Base-by-base conservation (phyloP, 2,113 vertebrate species). In the Setophaga kirtlandii region DNA sequence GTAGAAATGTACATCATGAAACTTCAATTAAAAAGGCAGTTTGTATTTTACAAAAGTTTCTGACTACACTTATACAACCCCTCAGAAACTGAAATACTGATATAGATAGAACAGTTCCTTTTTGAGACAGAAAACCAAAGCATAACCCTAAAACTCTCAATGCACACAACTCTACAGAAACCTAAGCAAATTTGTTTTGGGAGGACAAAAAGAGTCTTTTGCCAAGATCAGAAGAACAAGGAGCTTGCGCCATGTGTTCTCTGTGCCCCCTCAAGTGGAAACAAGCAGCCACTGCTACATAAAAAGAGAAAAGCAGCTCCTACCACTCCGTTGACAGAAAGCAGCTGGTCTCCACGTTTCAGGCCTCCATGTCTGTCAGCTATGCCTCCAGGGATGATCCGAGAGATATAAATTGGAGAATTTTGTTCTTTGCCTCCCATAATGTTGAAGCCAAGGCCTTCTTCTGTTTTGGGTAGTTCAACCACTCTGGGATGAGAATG, bases 381-480 rank as follows among this genome's bases (percentile, higher is more conserved):
- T 62, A 99, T 99, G 49, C 99, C 99, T 39, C 98, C 99, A 31
- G 99, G 99, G 96, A 99, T 99, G 96, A 99, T 99, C 62, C 99
- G 98, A 20, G 99, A 99, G 96, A 99, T 99, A 90, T 99, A 99
- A 92, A 99, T 99, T 3, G 99, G 99, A 10, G 99, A 99, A 94
- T 99, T 99, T 96, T 99, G 99, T 93, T 99, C 99, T 98, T 99
- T 99, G 90, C 99, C 99, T 70, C 99, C 99, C 99, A 99, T 99
- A 79, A 99, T 99, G 96, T 99, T 99, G 97, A 99, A 99, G 81
- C 99, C 99, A 78, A 99, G 98, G 23, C 99, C 99, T 97, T 99
- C 99, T 95, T 99, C 99, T 0, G 99, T 99, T 98, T 99, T 99
- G 31, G 99, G 99, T 10, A 99, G 98, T 87, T 99, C 99, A 93